Evolutionary conservation across 2,888 invertebrate species (phyloP), one percentile per base, ranked within the genome.

Genomic region (Pandemis cinnamomeana): DNA sequence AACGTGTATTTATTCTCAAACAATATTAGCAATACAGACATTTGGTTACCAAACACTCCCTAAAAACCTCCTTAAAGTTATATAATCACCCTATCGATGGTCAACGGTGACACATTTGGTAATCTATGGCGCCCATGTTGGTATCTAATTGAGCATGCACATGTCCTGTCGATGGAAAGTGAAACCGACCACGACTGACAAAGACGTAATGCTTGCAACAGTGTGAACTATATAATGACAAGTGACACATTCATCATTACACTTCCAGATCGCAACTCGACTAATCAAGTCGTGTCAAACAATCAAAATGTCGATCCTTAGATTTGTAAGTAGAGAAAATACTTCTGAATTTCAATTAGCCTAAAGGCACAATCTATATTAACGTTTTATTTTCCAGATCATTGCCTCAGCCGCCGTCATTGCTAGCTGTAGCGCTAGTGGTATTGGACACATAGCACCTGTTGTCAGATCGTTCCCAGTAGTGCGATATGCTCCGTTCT

Each of bases 191-290:
- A 76, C 83, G 84, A 88, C 87, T 78, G 82, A 89, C 86, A 87
- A 85, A 89, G 86, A 86, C 88, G 90, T 88, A 88, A 90, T 86
- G 87, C 90, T 92, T 93, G 93, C 93, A 93, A 92, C 92, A 93
- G 88, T 91, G 85, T 91, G 91, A 91, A 92, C 91, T 94, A 94
- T 94, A 94, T 92, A 94, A 92, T 84, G 86, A 87, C 88, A 81
- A 83, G 88, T 91, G 87, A 87, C 86, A 89, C 82, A 89, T 88
- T 81, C 81, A 86, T 88, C 85, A 84, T 84, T 82, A 91, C 92
- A 93, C 87, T 89, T 83, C 85, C 83, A 82, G 84, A 82, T 88
- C 86, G 86, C 85, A 81, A 84, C 84, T 86, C 87, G 89, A 86
- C 88, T 89, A 81, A 88, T 86, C 89, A 86, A 89, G 91, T 91